Conservation (phyloP, 92 coral and sea anemone species). For the Zoanthus sociatus region DNA sequence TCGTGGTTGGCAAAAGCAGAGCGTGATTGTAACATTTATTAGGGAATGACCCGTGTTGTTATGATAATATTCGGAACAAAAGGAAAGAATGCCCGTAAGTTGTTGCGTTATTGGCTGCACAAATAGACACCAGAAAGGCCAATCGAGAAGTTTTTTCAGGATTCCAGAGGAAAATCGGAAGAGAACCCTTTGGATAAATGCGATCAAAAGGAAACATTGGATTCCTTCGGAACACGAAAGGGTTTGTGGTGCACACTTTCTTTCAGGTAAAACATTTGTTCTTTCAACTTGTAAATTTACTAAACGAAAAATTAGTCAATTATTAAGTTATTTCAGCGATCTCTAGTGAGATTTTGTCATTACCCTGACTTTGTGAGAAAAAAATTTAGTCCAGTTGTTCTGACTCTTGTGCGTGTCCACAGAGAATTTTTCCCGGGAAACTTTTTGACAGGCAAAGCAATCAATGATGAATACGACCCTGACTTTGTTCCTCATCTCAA, state of each 20-base stretch:
- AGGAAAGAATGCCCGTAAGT: conserved; percentile 24
- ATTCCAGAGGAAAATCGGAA: conserved; percentile 27
- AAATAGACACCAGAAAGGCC: conserved; percentile 34
- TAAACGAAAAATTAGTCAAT: neutral
- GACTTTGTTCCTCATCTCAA: conserved; percentile 51
- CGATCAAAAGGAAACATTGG: conserved; percentile 27
- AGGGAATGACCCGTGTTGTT: neutral
- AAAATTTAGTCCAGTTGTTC: neutral
- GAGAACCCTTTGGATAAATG: conserved; percentile 48
- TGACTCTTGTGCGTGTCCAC: neutral
- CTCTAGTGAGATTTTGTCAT: neutral
- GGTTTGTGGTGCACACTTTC: conserved; percentile 28
- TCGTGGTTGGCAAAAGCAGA: conserved; percentile 51
- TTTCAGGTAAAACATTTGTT: conserved; percentile 5
- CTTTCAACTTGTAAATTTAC: neutral
- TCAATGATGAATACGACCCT: conserved; percentile 49
- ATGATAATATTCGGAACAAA: neutral
- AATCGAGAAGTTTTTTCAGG: conserved; percentile 39
- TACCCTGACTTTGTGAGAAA: neutral
- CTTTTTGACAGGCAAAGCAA: conserved; percentile 30
- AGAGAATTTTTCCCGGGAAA: neutral
- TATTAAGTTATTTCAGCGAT: neutral
- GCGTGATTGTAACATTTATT: neutral
- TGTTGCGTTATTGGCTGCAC: conserved; percentile 55
- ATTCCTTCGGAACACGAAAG: conserved; percentile 18